phyloP scores from a whole-genome alignment of 1,140 invertebrate genomes.

The Tribolium madens region DNA sequence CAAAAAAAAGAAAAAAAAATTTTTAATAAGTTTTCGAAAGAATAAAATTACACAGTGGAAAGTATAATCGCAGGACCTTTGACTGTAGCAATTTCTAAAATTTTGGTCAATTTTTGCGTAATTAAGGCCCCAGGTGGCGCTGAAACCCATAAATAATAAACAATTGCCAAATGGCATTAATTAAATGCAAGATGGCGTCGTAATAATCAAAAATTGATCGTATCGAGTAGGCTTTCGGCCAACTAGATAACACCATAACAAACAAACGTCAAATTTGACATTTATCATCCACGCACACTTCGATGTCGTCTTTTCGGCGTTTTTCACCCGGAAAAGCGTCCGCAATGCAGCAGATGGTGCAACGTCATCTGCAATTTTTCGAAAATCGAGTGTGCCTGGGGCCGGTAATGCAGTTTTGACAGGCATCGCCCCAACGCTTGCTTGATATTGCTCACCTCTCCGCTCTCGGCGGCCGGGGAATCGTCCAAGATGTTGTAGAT shows the following conservation, averaged over 20 bases:
- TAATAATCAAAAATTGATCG: neutral
- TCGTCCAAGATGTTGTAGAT: constrained; percentile 93
- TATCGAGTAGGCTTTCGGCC: too few relatives aligned
- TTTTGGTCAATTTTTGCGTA: too few relatives aligned
- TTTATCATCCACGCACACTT: neutral
- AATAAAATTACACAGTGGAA: too few relatives aligned
- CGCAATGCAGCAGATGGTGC: neutral
- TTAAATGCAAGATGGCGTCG: neutral
- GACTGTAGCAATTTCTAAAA: too few relatives aligned
- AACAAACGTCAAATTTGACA: neutral
- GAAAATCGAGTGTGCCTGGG: neutral
- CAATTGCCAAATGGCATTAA: neutral
- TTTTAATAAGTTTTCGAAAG: too few relatives aligned
- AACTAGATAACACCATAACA: too few relatives aligned
- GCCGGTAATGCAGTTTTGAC: neutral
- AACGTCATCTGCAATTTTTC: neutral
- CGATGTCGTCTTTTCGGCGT: too few relatives aligned
- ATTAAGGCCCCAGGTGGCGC: too few relatives aligned
- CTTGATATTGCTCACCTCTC: constrained; percentile 75
- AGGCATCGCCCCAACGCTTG: constrained; percentile 2
- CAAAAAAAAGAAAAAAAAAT: too few relatives aligned
- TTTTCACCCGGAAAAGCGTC: neutral
- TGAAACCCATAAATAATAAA: too few relatives aligned
- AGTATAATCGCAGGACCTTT: too few relatives aligned
- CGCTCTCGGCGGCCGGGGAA: constrained; percentile 88